These are phyloP conservation scores for Parnassius orleans DNA, from an alignment of 2,888 invertebrate genomes.

Conservation along the genomic window DNA sequence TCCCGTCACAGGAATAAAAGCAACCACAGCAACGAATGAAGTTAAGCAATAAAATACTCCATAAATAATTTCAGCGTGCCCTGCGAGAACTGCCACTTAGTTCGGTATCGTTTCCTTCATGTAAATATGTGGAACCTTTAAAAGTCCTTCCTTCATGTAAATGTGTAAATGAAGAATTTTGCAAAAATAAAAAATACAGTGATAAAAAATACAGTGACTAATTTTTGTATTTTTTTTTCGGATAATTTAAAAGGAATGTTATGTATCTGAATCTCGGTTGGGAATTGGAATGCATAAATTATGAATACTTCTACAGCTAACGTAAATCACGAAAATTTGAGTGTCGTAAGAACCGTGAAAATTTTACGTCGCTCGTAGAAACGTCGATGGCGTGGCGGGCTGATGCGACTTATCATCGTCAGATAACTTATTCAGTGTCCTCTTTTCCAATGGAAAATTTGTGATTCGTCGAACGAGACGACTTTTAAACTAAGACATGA, in stretches of 20 bases:
- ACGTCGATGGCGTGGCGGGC: constrained; percentile 36
- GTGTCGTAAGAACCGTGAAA: constrained; percentile 24
- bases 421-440: constrained; percentile 39
- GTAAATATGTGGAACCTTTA: constrained; percentile 47
- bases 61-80: constrained; percentile 76
- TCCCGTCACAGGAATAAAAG: constrained; percentile 75
- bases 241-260: constrained; percentile 56
- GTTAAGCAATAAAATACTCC: constrained; percentile 77
- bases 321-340: constrained; percentile 54
- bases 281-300: constrained; percentile 48
- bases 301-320: constrained; percentile 41
- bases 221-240: constrained; percentile 44
- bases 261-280: constrained; percentile 38
- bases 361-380: constrained; percentile 40
- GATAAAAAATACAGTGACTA: constrained; percentile 29
- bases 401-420: constrained; percentile 34
- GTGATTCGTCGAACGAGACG: constrained; percentile 40
- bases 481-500: constrained; percentile 55
- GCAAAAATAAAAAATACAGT: not conserved
- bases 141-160: constrained; percentile 24
- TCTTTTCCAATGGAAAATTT: constrained; percentile 52
- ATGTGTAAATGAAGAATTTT: not conserved
- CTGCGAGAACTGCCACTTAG: constrained; percentile 68
- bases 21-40: constrained; percentile 78
- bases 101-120: constrained; percentile 46